Evolutionary conservation across 2,888 invertebrate species (phyloP), one percentile per base, ranked within the genome.

Genomic region (Ophonus ardosiacus): DNA sequence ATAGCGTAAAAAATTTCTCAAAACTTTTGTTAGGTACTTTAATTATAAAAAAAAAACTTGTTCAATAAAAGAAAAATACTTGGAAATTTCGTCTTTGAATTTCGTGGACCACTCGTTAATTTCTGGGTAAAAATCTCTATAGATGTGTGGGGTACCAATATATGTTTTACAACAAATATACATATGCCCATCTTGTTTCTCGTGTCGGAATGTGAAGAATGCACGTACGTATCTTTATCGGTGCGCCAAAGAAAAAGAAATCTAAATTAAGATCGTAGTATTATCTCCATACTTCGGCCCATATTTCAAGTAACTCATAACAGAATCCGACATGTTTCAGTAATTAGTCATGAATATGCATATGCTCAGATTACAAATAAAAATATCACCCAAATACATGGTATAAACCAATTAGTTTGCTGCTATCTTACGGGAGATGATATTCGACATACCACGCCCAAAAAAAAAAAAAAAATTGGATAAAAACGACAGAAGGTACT

Each of bases 311-410:
- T 65, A 84, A 78, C 78, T 84, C 85, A 85, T 84, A 84, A 85
- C 80, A 80, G 80, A 80, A 63, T 57, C 85, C 85, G 79, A 79
- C 85, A 68, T 85, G 80, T 85, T 78, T 18, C 86, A 84, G 87
- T 89, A 88, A 88, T 89, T 88, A 87, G 87, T 87, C 88, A 88
- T 88, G 88, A 88, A 88, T 88, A 88, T 88, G 87, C 87, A 88
- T 88, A 87, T 86, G 40, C 87, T 43, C 21, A 76, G 78, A 78
- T 74, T 78, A 78, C 78, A 78, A 78, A 78, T 78, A 78, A 88
- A 88, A 88, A 88, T 88, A 88, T 88, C 88, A 88, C 87, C 87
- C 86, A 86, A 88, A 88, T 88, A 88, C 88, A 88, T 87, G 87
- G 87, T 86, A 87, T 88, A 88, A 88, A 88, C 89, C 88, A 89